Evolutionary conservation across 2,797 vertebrate species (phyloP), one percentile per base, ranked within the genome.

Genomic region (Melopsittacus undulatus): DNA sequence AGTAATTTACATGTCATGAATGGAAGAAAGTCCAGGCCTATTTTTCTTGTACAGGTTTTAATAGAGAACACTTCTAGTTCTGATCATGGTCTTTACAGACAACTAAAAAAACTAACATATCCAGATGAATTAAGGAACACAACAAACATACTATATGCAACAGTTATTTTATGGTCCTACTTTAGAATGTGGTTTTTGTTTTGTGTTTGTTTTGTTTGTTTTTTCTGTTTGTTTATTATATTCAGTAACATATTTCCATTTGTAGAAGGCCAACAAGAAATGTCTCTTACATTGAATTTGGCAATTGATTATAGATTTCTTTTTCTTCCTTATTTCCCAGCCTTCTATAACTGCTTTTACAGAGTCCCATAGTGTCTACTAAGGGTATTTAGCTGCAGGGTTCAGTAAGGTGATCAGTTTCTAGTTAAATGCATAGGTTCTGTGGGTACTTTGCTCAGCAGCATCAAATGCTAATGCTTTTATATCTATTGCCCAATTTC

Each of bases 301-400:
- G 36, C 21, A 34, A 13, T 66, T 0, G 1, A 13, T 36, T 74
- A 22, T 13, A 27, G 32, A 11, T 61, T 32, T 22, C 21, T 64
- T 45, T 66, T n/a, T 34, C 4, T 42, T 49, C 19, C 66, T 38
- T 11, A 42, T 38, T 51, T 84, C 10, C 7, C 5, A 54, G 15
- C 15, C 6, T 34, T 66, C 43, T 21, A 3, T 30, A 32, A 46
- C 11, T 26, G 17, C 34, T 61, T 76, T 40, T 34, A 19, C 22
- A 20, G 20, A 20, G 26, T 32, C n/a, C 36, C 5, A 0, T 5
- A 3, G 5, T 30, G 8, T 19, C 40, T 56, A 13, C 23, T 26
- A 26, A 16, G 6, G 32, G 5, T 32, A 27, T 0, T 1, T 63
- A 63, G 22, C 62, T 46, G 49, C 16, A 26, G 36, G 34, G 26